Percentiles rank a stretch among this genome's conserved stretches.
phyloP scores from a whole-genome alignment of 2,113 vertebrate genomes.

The Neotoma lepida region DNA sequence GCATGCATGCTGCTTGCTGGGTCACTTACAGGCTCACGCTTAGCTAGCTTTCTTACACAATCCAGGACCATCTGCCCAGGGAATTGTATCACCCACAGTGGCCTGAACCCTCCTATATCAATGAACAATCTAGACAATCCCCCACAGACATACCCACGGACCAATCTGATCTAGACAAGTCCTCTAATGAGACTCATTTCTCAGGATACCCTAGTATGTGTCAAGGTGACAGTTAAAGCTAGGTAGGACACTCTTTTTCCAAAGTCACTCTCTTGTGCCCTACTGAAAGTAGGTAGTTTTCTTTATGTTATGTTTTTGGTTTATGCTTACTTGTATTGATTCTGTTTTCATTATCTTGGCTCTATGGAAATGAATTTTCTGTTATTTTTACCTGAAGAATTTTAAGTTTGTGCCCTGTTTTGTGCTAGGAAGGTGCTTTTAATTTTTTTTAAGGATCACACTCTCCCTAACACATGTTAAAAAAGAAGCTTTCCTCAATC shows the following conservation, averaged over 20 bases:
- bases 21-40: background rate
- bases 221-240: background rate
- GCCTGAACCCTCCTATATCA: background rate
- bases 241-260: background rate
- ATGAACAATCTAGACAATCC: background rate
- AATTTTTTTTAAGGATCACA: background rate
- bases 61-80: background rate
- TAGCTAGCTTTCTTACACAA: background rate
- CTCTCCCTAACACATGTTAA: background rate
- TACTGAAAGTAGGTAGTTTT: background rate
- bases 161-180: background rate
- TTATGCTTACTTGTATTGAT: constrained; percentile 35
- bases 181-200: background rate
- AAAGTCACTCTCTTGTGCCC: background rate
- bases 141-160: background rate
- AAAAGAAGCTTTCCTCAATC: background rate
- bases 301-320: constrained; percentile 54
- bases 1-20: background rate
- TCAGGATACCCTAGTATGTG: background rate
- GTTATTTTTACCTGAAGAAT: background rate
- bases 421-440: background rate
- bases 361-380: constrained; percentile 16
- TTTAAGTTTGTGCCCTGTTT: constrained; percentile 12
- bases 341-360: background rate
- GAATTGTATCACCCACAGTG: background rate